Conservation (phyloP, 2,797 vertebrate genomes). For the Platyrinchus mystaceus region DNA sequence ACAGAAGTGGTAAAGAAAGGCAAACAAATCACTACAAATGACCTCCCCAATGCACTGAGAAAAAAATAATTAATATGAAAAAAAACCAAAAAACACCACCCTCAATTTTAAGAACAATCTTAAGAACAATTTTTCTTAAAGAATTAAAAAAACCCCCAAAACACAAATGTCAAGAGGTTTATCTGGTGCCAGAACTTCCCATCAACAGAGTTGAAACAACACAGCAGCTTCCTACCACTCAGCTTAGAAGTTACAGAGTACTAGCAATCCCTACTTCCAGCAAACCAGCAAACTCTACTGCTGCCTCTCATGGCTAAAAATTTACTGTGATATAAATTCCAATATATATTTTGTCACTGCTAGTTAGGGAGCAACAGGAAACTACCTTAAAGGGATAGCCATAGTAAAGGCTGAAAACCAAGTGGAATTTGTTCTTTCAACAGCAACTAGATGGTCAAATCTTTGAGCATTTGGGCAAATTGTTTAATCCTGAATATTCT, state of each 20-base stretch:
- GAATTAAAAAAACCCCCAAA: background rate
- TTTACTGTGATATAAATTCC: background rate
- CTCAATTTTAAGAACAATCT: background rate
- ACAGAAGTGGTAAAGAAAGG: background rate
- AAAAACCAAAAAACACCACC: background rate
- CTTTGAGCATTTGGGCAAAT: background rate
- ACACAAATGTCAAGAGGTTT: background rate
- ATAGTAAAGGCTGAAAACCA: background rate
- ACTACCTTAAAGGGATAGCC: background rate
- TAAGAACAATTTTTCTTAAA: background rate
- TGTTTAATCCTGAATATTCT: background rate
- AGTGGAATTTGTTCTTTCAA: background rate
- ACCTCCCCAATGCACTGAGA: background rate
- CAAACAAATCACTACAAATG: background rate
- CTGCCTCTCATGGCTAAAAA: background rate
- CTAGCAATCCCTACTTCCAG: background rate
- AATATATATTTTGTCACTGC: background rate
- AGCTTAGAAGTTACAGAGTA: background rate
- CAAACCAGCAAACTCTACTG: background rate
- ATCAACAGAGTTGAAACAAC: background rate
- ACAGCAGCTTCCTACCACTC: background rate
- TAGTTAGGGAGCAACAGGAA: background rate
- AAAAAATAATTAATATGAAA: background rate
- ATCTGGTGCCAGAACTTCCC: background rate
- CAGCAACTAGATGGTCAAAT: background rate